Evolutionary conservation across 1,140 invertebrate genomes (phyloP).

Genomic region (Eupristina koningsbergeri): DNA sequence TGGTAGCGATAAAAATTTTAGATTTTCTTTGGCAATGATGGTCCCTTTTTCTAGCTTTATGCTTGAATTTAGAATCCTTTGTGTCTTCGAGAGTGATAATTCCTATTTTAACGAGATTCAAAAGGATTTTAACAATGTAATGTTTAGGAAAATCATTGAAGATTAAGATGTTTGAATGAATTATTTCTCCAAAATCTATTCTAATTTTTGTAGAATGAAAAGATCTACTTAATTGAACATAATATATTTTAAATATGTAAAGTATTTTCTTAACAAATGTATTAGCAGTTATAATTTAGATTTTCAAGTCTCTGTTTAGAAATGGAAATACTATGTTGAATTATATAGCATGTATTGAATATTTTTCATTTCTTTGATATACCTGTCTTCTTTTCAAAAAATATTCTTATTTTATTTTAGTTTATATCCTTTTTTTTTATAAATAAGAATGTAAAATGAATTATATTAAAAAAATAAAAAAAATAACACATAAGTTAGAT

Average conservation of each 20-base stretch:
- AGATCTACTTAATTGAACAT: neutral
- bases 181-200: neutral
- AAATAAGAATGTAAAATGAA: no score
- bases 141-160: neutral
- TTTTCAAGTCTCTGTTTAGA: no score
- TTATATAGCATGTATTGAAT: no score
- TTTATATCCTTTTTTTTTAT: no score
- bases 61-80: neutral
- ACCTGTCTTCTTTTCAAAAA: no score
- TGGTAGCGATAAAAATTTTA: constrained; percentile 53
- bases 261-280: neutral
- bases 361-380: no score
- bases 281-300: no score
- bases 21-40: constrained; percentile 40
- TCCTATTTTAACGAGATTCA: neutral
- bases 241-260: neutral
- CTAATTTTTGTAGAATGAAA: neutral
- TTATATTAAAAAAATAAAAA: no score
- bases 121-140: neutral
- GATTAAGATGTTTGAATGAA: neutral
- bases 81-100: neutral
- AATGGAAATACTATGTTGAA: no score
- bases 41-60: neutral
- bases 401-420: no score
- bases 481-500: no score